phyloP scores from a whole-genome alignment of 2,113 vertebrate species.

The Myocastor coypus region DNA sequence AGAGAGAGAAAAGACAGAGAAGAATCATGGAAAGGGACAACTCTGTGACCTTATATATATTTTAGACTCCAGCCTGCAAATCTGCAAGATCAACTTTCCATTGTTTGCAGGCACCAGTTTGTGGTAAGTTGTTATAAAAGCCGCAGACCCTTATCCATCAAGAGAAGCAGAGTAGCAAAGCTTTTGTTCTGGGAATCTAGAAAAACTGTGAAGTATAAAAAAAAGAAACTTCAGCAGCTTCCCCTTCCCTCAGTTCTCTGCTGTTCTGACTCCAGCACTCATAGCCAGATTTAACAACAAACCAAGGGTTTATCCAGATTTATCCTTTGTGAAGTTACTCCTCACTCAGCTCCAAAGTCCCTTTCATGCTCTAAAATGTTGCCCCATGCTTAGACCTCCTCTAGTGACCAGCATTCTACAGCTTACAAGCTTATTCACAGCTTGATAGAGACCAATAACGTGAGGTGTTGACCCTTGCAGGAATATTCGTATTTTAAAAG shows the following conservation, averaged over 20 bases:
- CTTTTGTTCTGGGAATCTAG: neutral
- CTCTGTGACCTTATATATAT: neutral
- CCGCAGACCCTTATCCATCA: neutral
- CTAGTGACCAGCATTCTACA: neutral
- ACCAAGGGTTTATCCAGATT: neutral
- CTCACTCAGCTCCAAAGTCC: neutral
- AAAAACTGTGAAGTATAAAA: neutral
- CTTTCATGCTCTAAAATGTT: neutral
- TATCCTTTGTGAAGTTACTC: neutral
- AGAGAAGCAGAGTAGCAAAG: neutral
- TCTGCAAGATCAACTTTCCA: neutral
- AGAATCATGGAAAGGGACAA: neutral
- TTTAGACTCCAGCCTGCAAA: neutral
- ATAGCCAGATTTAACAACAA: no score
- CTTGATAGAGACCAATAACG: neutral
- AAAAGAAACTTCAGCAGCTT: neutral
- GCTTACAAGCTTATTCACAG: neutral
- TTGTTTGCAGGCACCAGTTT: neutral
- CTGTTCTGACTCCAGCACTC: neutral
- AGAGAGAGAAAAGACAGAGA: neutral
- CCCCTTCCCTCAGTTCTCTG: neutral
- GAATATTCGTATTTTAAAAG: constrained; percentile 50
- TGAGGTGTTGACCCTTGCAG: neutral
- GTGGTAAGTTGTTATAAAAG: neutral
- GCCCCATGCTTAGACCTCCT: neutral